Conservation (phyloP, 2,113 vertebrate genomes). For the Beaufortia kweichowensis region DNA sequence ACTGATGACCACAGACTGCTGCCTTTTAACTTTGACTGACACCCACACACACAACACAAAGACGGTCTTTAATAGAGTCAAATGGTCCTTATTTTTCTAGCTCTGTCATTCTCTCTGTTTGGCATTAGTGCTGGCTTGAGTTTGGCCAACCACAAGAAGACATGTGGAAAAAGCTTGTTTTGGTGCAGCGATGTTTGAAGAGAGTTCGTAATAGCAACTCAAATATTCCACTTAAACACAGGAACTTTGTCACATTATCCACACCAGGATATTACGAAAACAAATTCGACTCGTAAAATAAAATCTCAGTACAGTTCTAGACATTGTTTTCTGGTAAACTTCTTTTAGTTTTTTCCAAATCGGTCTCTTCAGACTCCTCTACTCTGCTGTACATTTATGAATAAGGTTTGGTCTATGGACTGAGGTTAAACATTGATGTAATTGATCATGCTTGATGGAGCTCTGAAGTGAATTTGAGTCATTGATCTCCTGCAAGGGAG, state of each 20-base stretch:
- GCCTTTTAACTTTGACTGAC: conserved; percentile 49
- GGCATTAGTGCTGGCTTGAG: conserved; percentile 28
- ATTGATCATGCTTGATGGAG: too few species aligned
- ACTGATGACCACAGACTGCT: conserved; percentile 63
- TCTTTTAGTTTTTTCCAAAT: too few species aligned
- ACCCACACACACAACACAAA: conserved; percentile 38
- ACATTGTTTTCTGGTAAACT: background rate
- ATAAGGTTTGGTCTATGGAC: too few species aligned
- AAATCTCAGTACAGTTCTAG: background rate
- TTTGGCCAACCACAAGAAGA: conserved; percentile 4
- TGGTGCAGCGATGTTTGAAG: background rate
- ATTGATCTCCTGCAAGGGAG: too few species aligned
- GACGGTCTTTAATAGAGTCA: background rate
- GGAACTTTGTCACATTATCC: conserved; percentile 61
- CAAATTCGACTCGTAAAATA: too few species aligned
- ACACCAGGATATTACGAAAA: background rate
- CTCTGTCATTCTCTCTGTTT: background rate
- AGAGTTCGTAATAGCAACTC: conserved; percentile 15
- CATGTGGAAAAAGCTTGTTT: background rate
- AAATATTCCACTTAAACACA: conserved; percentile 56
- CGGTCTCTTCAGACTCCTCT: background rate
- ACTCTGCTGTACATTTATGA: background rate
- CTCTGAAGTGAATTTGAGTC: too few species aligned
- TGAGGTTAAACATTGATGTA: too few species aligned
- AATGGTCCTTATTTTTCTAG: background rate